Percentiles rank a stretch among this genome's conserved stretches.
These are phyloP conservation scores for Chloroclysta siterata DNA, from an alignment of 2,888 invertebrate species.

Conservation along the genomic window DNA sequence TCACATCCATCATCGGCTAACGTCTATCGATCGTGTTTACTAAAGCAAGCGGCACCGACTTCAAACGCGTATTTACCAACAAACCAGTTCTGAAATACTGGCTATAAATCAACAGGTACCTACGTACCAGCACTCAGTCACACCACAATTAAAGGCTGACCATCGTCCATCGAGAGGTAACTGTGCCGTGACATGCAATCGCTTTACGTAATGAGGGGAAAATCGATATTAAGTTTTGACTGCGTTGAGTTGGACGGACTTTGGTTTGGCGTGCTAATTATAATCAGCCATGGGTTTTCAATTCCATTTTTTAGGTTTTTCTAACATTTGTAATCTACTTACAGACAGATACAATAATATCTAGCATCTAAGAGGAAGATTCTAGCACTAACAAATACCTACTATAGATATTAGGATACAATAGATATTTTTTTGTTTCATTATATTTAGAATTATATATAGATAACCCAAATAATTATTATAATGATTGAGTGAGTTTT, in stretches of 20 bases:
- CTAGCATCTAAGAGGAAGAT: no score
- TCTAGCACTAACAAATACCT: no score
- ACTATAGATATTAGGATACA: no score
- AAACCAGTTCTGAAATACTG: constrained; percentile 38
- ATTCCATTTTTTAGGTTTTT: no score
- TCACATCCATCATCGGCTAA: constrained; percentile 23
- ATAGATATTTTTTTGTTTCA: no score
- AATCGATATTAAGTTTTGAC: constrained; percentile 41
- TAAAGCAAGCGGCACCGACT: constrained; percentile 29
- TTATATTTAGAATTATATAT: no score
- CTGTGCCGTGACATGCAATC: constrained; percentile 48
- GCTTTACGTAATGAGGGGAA: constrained; percentile 42
- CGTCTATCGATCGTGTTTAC: constrained; percentile 33
- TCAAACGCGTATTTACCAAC: constrained; percentile 52
- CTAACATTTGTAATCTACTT: no score
- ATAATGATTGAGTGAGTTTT: no score
- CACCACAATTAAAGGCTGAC: constrained; percentile 47
- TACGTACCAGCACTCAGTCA: constrained; percentile 24
- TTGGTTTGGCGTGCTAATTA: background rate
- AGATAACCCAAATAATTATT: no score
- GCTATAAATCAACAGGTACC: constrained; percentile 57
- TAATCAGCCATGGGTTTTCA: background rate
- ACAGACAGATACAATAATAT: no score
- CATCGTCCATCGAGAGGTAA: constrained; percentile 43
- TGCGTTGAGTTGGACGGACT: background rate